Conservation (phyloP, 2,113 vertebrate genomes). For the Myiagra hebetior region DNA sequence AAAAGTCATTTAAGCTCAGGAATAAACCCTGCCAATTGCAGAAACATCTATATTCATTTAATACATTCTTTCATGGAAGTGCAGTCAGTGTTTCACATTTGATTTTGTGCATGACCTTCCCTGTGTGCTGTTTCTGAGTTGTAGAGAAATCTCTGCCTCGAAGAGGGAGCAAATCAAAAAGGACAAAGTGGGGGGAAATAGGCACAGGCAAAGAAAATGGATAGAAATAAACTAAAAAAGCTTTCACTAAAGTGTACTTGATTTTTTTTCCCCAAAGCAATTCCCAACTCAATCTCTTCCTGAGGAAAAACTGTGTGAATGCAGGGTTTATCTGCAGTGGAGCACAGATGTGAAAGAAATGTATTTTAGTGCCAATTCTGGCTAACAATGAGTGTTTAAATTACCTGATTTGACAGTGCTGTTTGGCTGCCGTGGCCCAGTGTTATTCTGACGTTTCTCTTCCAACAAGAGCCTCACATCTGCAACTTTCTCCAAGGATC, state of each 20-base stretch:
- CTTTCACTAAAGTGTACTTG: not conserved
- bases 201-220: not conserved
- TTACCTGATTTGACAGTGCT: conserved; percentile 82
- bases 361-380: not conserved
- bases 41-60: not conserved
- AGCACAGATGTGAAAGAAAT: not conserved
- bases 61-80: not conserved
- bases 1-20: not conserved
- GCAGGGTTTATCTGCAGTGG: not conserved
- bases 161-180: not conserved
- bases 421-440: conserved; percentile 66
- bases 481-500: conserved; percentile 78
- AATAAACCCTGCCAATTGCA: not conserved
- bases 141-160: not conserved
- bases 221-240: not conserved
- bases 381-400: not conserved
- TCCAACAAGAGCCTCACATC: conserved; percentile 91
- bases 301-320: not conserved
- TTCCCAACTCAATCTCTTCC: not conserved
- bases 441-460: conserved; percentile 88
- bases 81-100: not conserved
- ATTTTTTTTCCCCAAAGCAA: not conserved
- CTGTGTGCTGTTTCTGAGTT: not conserved
- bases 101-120: not conserved
- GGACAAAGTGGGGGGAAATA: not conserved